Percentiles rank a stretch among this genome's conserved stretches.
phyloP scores from a whole-genome alignment of 2,113 vertebrate species.

The Redunca redunca region DNA sequence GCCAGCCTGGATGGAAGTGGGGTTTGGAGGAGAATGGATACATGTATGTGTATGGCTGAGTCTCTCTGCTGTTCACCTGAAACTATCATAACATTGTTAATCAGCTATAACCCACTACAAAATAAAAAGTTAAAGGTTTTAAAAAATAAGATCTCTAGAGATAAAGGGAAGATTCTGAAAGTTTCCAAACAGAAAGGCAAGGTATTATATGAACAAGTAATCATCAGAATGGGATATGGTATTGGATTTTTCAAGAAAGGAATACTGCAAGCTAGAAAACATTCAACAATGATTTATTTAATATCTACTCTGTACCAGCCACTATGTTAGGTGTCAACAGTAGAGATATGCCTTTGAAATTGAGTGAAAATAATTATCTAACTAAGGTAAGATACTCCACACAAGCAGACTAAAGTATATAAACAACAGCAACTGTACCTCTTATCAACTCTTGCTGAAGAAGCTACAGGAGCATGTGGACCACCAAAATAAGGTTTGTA shows the following conservation, averaged over 20 bases:
- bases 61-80: background rate
- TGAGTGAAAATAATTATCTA: conserved; percentile 1
- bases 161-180: background rate
- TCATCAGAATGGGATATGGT: background rate
- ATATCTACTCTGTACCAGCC: background rate
- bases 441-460: background rate
- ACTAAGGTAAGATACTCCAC: background rate
- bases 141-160: background rate
- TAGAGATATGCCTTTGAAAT: background rate
- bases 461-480: background rate
- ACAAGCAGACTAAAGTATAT: background rate
- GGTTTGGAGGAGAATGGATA: background rate
- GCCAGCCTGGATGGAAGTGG: background rate
- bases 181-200: background rate
- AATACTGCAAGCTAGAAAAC: background rate
- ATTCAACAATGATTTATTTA: background rate
- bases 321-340: background rate
- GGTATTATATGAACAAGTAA: background rate
- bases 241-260: background rate
- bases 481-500: background rate
- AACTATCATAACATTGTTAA: background rate
- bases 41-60: background rate
- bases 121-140: background rate
- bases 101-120: background rate
- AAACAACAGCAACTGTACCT: background rate